Conservation (phyloP, 2,888 invertebrate species). For the Mesoligia furuncula region DNA sequence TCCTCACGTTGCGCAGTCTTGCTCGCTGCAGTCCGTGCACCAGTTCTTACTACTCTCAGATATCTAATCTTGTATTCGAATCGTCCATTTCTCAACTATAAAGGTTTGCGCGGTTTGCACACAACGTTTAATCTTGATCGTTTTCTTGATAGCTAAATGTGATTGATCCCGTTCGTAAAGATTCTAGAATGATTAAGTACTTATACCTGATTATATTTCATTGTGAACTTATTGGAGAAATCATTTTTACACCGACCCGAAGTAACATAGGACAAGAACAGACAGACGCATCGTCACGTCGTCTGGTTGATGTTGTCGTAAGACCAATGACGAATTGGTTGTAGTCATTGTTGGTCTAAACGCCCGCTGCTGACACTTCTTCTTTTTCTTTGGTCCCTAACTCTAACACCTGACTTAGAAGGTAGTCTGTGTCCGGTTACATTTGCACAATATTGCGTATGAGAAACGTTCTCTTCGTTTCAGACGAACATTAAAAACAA, state of each 20-base stretch:
- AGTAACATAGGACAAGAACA: not conserved
- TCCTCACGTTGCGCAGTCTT: conserved; percentile 10
- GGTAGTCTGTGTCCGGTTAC: not conserved
- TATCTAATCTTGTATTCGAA: conserved; percentile 26
- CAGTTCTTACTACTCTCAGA: not conserved
- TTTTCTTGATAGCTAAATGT: not conserved
- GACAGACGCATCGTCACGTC: not conserved
- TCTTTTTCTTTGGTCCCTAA: not conserved
- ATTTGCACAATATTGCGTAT: not conserved
- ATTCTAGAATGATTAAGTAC: not conserved
- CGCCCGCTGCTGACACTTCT: not conserved
- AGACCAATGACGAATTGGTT: not conserved
- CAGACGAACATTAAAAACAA: conserved; percentile 23
- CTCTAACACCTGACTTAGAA: not conserved
- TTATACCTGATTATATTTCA: not conserved
- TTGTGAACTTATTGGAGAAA: not conserved
- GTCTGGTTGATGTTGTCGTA: not conserved
- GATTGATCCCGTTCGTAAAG: not conserved
- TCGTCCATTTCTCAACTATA: conserved; percentile 35
- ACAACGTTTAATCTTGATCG: not conserved
- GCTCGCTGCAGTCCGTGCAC: not conserved
- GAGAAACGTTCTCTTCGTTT: not conserved
- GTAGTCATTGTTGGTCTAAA: not conserved
- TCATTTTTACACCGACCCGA: not conserved
- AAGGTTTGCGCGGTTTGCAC: not conserved